phyloP scores from a whole-genome alignment of 2,113 vertebrate species.

The Falco punctatus region DNA sequence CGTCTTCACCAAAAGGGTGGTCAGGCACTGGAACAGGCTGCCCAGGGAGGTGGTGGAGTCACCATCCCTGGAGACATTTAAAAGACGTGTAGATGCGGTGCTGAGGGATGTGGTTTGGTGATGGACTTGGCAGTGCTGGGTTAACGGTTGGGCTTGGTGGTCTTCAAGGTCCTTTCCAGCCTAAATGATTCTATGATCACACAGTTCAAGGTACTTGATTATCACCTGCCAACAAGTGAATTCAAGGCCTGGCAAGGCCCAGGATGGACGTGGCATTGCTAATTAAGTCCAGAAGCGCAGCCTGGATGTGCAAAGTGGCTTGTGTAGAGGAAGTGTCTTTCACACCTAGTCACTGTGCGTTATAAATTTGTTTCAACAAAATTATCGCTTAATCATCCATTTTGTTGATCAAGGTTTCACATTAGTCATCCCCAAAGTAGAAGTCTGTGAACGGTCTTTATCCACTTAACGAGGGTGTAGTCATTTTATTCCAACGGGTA shows the following conservation, averaged over 20 bases:
- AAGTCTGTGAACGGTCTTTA: slow-evolving; percentile 38
- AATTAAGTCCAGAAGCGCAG: slow-evolving; percentile 24
- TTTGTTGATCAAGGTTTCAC: neutral
- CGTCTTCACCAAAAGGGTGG: too few species aligned
- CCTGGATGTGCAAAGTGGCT: slow-evolving; percentile 37
- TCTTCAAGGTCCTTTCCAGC: neutral
- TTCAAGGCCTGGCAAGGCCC: neutral
- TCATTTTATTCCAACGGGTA: slow-evolving; percentile 1
- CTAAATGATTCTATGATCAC: neutral
- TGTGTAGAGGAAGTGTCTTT: slow-evolving; percentile 2
- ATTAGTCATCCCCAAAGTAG: slow-evolving; percentile 34
- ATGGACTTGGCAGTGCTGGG: too few species aligned
- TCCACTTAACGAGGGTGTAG: slow-evolving; percentile 31
- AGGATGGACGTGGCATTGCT: neutral
- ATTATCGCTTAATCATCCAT: slow-evolving; percentile 32
- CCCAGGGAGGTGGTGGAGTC: too few species aligned
- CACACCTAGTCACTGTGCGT: slow-evolving; percentile 7
- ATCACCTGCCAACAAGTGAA: neutral
- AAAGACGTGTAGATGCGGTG: neutral
- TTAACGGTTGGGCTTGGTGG: neutral
- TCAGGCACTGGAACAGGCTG: too few species aligned
- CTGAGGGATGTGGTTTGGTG: neutral
- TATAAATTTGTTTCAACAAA: slow-evolving; percentile 40
- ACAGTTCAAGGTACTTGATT: neutral
- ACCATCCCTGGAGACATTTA: too few species aligned